Evolutionary conservation across 2,888 invertebrate genomes (phyloP).

Genomic region (Scaptomyza polygonia): DNA sequence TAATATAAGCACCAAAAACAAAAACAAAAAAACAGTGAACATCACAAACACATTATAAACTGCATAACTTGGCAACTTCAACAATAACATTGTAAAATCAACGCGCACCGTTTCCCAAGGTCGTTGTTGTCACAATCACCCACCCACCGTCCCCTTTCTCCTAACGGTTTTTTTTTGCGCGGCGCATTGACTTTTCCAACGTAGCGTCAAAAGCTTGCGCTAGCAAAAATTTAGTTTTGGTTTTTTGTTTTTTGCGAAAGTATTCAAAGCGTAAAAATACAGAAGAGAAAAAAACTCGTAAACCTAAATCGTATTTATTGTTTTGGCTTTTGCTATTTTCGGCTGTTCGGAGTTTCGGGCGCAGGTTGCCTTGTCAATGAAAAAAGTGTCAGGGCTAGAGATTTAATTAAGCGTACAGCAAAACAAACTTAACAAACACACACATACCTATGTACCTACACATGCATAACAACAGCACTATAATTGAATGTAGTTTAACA

Average conservation of each 20-base stretch:
- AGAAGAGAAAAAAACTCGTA: conserved; percentile 36
- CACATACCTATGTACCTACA: conserved; percentile 1
- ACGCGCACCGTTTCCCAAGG: conserved; percentile 51
- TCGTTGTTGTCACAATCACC: conserved; percentile 28
- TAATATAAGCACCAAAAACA: conserved; percentile 24
- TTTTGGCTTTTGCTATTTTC: conserved; percentile 52
- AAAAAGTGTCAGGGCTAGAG: conserved; percentile 79
- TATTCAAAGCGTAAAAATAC: conserved; percentile 47
- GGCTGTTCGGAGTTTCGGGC: conserved; percentile 48
- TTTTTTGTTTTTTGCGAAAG: conserved; percentile 52
- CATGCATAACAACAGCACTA: conserved; percentile 11
- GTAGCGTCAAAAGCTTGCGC: conserved; percentile 43
- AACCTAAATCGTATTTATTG: conserved; percentile 71
- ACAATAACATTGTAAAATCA: conserved; percentile 66
- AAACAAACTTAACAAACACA: conserved; percentile 38
- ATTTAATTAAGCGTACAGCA: conserved; percentile 72
- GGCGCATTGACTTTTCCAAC: conserved; percentile 54
- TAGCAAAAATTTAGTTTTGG: conserved; percentile 40
- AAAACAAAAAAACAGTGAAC: conserved; percentile 7
- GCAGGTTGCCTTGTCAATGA: conserved; percentile 74
- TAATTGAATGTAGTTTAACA: conserved; percentile 29
- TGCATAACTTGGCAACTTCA: conserved; percentile 72
- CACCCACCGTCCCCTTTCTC: neutral
- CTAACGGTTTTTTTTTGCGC: conserved; percentile 12
- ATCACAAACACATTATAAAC: conserved; percentile 46